phyloP scores from a whole-genome alignment of 1,140 invertebrate species.

The Drosophila subobscura region DNA sequence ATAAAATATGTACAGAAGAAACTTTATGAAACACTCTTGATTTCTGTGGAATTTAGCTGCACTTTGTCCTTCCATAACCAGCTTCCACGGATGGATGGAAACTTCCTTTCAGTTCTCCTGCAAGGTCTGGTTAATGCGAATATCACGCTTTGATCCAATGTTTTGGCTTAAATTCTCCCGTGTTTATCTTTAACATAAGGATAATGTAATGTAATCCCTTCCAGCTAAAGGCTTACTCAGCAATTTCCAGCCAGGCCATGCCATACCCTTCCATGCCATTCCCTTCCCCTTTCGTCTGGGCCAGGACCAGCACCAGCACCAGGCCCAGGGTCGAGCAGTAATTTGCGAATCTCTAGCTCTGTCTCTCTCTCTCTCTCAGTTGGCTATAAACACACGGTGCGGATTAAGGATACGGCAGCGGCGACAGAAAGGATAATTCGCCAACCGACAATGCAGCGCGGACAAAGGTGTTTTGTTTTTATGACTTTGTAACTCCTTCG shows the following conservation, averaged over 20 bases:
- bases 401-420: conserved; percentile 74
- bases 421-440: conserved; percentile 74
- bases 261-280: background rate
- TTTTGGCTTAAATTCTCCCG: conserved; percentile 40
- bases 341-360: conserved; percentile 62
- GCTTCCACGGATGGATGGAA: conserved; percentile 4
- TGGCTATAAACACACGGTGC: conserved; percentile 44
- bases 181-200: conserved; percentile 82
- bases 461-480: conserved; percentile 83
- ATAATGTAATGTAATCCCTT: conserved; percentile 78
- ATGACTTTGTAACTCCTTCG: conserved; percentile 82
- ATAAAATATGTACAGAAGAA: background rate
- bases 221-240: conserved; percentile 54
- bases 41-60: background rate
- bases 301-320: too few species aligned
- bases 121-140: conserved; percentile 20
- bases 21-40: background rate
- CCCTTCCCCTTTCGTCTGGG: conserved; percentile 16
- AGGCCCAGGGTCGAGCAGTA: conserved; percentile 17
- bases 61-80: background rate
- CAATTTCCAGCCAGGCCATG: conserved; percentile 14
- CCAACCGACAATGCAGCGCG: conserved; percentile 64
- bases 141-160: conserved; percentile 46
- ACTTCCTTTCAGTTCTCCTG: conserved; percentile 5
- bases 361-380: conserved; percentile 6